Conservation (phyloP, 2,888 invertebrate genomes). For the Dioctria linearis region DNA sequence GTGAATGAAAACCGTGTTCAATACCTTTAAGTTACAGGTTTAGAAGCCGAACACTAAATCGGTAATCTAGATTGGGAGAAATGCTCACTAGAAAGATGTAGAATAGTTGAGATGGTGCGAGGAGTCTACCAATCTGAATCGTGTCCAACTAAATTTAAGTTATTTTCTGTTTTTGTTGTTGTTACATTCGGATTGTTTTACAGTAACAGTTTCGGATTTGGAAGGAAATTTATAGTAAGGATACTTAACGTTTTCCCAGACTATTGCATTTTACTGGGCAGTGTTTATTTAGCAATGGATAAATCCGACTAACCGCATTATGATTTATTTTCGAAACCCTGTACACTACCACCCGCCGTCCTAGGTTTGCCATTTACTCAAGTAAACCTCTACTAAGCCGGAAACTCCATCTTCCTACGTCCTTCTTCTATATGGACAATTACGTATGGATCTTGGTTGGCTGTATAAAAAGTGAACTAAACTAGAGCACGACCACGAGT, state of each 20-base stretch:
- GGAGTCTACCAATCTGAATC: constrained; percentile 25
- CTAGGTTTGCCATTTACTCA: neutral
- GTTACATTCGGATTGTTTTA: no score
- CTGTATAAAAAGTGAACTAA: constrained; percentile 43
- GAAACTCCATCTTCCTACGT: constrained; percentile 17
- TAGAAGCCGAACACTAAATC: constrained; percentile 33
- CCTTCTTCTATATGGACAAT: neutral
- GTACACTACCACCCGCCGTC: neutral
- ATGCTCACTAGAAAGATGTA: neutral
- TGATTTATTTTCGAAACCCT: constrained; percentile 14
- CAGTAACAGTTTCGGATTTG: no score
- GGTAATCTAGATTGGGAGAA: constrained; percentile 42
- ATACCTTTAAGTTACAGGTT: neutral
- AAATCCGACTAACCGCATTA: constrained; percentile 12
- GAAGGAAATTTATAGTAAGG: no score
- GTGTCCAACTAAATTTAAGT: constrained; percentile 1
- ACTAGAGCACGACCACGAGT: constrained; percentile 1
- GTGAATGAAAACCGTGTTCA: neutral
- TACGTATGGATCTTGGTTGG: neutral
- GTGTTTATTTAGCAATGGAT: neutral
- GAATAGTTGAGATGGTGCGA: constrained; percentile 18
- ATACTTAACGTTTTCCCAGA: neutral
- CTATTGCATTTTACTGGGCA: neutral
- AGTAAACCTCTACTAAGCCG: neutral
- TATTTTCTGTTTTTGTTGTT: neutral